Conservation (phyloP, 1,140 invertebrate genomes). For the Bombus balteatus region DNA sequence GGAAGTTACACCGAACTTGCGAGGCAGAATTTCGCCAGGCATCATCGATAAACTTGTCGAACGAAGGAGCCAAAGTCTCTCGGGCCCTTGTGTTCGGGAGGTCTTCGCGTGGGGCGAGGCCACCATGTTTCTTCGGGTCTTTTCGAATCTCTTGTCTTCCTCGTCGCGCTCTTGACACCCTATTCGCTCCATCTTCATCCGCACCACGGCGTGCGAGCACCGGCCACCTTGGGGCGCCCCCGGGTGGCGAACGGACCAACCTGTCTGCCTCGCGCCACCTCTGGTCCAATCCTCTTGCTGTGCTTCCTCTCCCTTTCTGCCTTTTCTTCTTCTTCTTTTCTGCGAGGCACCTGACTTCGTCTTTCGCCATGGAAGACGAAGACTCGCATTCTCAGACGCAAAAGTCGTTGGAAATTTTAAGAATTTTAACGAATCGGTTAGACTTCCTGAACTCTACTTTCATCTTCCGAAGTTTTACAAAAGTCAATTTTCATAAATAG, state of each 20-base stretch:
- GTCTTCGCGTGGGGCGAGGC: slow-evolving; percentile 82
- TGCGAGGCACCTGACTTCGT: slow-evolving; percentile 24
- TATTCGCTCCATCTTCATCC: slow-evolving; percentile 52
- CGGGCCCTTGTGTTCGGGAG: slow-evolving; percentile 74
- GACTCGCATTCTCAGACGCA: background rate
- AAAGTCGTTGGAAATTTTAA: background rate
- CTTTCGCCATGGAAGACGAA: slow-evolving; percentile 30
- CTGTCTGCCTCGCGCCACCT: slow-evolving; percentile 65
- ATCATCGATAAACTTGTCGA: slow-evolving; percentile 64
- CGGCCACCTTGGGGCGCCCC: slow-evolving; percentile 81
- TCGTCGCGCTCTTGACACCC: slow-evolving; percentile 29
- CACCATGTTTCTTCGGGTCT: slow-evolving; percentile 78
- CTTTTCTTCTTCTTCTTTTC: slow-evolving; percentile 17
- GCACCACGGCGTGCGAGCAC: slow-evolving; percentile 72
- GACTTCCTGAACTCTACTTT: too few relatives aligned
- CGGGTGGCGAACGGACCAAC: slow-evolving; percentile 81
- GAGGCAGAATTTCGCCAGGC: background rate
- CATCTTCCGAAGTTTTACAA: too few relatives aligned
- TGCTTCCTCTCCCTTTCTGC: slow-evolving; percentile 31
- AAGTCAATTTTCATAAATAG: too few relatives aligned
- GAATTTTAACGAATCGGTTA: background rate
- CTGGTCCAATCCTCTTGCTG: slow-evolving; percentile 57
- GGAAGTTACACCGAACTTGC: background rate
- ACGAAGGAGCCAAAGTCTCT: slow-evolving; percentile 49
- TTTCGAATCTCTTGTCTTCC: slow-evolving; percentile 58